Evolutionary conservation across 2,113 vertebrate genomes (phyloP).

Genomic region (Pimephales promelas): DNA sequence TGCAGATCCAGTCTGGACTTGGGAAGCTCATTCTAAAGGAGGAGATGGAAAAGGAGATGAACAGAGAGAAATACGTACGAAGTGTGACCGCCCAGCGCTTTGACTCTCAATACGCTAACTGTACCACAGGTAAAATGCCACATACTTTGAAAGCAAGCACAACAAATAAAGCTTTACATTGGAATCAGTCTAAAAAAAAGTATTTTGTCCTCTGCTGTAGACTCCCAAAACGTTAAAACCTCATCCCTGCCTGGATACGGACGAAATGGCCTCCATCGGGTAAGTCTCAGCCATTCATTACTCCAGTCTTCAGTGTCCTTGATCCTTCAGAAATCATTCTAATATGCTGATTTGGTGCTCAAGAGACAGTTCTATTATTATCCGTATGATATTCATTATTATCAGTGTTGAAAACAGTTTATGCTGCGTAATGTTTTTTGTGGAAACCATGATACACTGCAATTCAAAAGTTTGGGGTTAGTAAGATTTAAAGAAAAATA

Average conservation of each 20-base stretch:
- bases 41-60: slow-evolving; percentile 84
- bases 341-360: too few species aligned
- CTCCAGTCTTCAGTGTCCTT: too few species aligned
- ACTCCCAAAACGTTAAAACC: slow-evolving; percentile 79
- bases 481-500: background rate
- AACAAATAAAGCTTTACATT: background rate
- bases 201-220: slow-evolving; percentile 66
- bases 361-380: too few species aligned
- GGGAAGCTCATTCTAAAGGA: slow-evolving; percentile 88
- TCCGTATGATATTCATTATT: background rate
- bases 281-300: slow-evolving; percentile 64
- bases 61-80: slow-evolving; percentile 72
- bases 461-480: background rate
- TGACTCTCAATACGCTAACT: slow-evolving; percentile 75
- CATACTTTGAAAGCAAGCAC: background rate
- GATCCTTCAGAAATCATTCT: too few species aligned
- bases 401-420: background rate
- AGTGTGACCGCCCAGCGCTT: slow-evolving; percentile 76
- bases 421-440: background rate
- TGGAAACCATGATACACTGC: background rate
- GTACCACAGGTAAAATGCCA: slow-evolving; percentile 59
- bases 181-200: background rate
- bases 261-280: slow-evolving; percentile 85
- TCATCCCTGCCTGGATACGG: slow-evolving; percentile 87
- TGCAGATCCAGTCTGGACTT: slow-evolving; percentile 87